Base-by-base conservation (phyloP, 2,113 vertebrate species). In the Mandrillus leucophaeus region DNA sequence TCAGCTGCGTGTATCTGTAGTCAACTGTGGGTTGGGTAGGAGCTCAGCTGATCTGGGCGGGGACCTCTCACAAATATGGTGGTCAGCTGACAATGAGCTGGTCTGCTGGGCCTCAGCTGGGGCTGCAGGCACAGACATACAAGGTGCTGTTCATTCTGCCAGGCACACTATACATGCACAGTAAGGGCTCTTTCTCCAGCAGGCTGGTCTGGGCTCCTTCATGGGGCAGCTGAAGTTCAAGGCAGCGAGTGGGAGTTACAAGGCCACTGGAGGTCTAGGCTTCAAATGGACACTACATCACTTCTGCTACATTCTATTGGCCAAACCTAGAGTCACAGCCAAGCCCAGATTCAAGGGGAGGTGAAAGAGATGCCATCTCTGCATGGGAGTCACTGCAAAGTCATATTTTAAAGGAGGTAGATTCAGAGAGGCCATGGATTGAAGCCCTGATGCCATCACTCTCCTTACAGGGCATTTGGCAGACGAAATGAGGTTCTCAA, bases 81-180 rank as follows among this genome's bases (percentile, higher is more conserved):
- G 17, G 59, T 30, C 45, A 17, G 55, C 10, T n/a, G 57, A 4
- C 32, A 9, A 1, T 7, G 12, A 55, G 75, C 32, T 5, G 4
- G 6, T 35, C 38, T 61, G 20, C 7, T 52, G 4, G 4, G 32
- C 8, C 78, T 38, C 16, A 13, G 2, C 14, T 30, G 66, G 23
- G 35, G 23, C 68, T 13, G 20, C 8, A 8, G 52, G 66, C 10
- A 8, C 38, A 57, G 20, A 50, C 8, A 6, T 27, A 55, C 0
- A 20, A 32, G 57, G 20, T 8, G 40, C 8, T 16, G 9, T 9
- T 1, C 3, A 7, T 2, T 38, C 64, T 35, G 68, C 75, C 59
- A 23, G 0, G 22, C 17, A 22, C 4, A 32, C 5, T 6, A 5
- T 40, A 12, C 0, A 0, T 3, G 9, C 43, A 9, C 22, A 20